A percentile compares a stretch with the other conserved stretches of the same genome.
Evolutionary conservation across 2,797 vertebrate species (phyloP).

Genomic region (Anguilla obscura): DNA sequence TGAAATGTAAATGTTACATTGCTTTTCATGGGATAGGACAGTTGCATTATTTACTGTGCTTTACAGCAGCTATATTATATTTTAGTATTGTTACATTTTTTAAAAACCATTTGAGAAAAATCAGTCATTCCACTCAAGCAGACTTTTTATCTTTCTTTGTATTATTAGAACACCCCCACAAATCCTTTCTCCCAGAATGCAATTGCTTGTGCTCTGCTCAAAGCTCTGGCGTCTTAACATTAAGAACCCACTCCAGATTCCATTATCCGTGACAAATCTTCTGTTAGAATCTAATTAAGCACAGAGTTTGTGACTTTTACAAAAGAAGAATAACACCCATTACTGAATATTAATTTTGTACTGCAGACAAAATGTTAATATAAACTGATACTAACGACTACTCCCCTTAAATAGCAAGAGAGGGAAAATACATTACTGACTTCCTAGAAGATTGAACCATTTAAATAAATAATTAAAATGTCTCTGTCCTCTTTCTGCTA

Average conservation of each 20-base stretch:
- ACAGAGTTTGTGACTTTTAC: conserved; percentile 12
- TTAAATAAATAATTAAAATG: background rate
- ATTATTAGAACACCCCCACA: conserved; percentile 10
- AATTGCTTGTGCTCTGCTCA: conserved; percentile 12
- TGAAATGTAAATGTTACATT: no score
- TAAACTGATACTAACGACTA: background rate
- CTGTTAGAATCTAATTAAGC: conserved; percentile 22
- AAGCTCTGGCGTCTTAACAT: conserved; percentile 8
- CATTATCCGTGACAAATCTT: conserved; percentile 22
- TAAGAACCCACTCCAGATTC: conserved; percentile 21
- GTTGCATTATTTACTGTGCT: background rate
- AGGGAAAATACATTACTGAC: background rate
- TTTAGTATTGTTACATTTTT: background rate
- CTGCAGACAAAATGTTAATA: background rate
- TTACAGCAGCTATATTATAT: background rate
- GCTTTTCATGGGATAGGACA: background rate
- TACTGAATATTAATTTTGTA: conserved; percentile 11
- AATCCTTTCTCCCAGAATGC: conserved; percentile 13
- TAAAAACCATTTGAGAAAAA: background rate
- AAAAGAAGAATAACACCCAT: background rate
- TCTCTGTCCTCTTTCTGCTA: background rate
- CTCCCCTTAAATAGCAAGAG: background rate
- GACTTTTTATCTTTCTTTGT: background rate
- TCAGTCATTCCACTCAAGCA: background rate
- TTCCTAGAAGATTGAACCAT: background rate